These are phyloP conservation scores for Neodiprion lecontei DNA, from an alignment of 1,140 invertebrate species.

Conservation along the genomic window DNA sequence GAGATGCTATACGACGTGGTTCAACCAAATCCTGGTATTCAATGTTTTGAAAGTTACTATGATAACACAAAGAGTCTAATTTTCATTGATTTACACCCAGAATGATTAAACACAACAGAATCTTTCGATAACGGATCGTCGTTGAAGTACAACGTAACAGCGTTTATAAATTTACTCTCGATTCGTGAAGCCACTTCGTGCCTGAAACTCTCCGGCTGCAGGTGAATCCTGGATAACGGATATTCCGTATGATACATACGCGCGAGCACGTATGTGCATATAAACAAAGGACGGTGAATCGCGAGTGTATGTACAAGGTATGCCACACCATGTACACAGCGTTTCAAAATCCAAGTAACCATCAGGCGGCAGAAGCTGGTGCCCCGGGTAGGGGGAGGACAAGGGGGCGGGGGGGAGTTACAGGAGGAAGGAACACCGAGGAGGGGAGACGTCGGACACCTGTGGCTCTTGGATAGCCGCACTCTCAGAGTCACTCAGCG, in stretches of 20 bases:
- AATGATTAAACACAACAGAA: too few species aligned
- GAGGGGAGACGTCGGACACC: constrained; percentile 44
- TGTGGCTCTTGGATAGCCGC: constrained; percentile 57
- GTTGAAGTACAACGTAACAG: too few species aligned
- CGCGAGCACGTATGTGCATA: too few species aligned
- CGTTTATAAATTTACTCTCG: too few species aligned
- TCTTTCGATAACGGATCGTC: too few species aligned
- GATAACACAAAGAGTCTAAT: too few species aligned
- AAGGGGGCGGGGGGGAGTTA: constrained; percentile 44
- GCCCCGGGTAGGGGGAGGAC: constrained; percentile 20
- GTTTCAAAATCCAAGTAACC: constrained; percentile 30
- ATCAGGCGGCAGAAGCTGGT: constrained; percentile 27
- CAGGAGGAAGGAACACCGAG: constrained; percentile 29
- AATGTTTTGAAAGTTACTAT: too few species aligned
- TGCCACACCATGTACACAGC: constrained; percentile 19
- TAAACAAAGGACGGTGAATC: too few species aligned
- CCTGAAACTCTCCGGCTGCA: not conserved
- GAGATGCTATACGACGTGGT: too few species aligned
- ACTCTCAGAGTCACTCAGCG: constrained; percentile 59
- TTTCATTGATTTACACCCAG: too few species aligned
- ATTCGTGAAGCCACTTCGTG: too few species aligned
- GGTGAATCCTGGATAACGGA: not conserved
- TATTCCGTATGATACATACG: not conserved
- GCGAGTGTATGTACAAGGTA: not conserved
- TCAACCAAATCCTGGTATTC: too few species aligned